Evolutionary conservation across 2,888 invertebrate genomes (phyloP).

Genomic region (Muscina levida): DNA sequence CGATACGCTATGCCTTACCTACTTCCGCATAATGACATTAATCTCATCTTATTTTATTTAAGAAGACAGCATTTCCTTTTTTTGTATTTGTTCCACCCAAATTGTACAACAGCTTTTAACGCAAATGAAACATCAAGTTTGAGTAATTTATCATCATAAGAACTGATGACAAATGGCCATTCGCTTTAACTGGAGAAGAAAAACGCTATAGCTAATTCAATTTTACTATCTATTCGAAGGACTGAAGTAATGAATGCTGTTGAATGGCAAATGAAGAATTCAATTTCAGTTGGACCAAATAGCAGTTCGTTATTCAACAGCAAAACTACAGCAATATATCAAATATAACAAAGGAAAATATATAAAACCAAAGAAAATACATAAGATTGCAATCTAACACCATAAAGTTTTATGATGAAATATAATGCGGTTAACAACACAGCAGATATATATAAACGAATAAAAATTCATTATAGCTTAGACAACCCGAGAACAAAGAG

Average conservation of each 20-base stretch:
- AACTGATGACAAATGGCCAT: constrained; percentile 25
- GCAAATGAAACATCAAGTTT: constrained; percentile 10
- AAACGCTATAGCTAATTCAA: constrained; percentile 22
- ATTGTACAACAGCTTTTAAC: background rate
- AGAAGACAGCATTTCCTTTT: too few relatives aligned
- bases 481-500: too few relatives aligned
- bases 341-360: background rate
- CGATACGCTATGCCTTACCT: too few relatives aligned
- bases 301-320: background rate
- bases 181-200: background rate
- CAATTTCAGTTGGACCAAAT: background rate
- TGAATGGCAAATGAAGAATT: background rate
- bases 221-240: background rate
- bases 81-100: background rate
- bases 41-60: too few relatives aligned
- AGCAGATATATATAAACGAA: constrained; percentile 1
- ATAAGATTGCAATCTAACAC: constrained; percentile 8
- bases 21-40: too few relatives aligned
- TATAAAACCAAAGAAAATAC: constrained; percentile 5
- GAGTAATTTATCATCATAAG: constrained; percentile 28
- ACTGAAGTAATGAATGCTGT: constrained; percentile 1
- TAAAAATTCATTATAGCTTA: background rate
- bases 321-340: too few relatives aligned
- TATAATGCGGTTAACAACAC: background rate
- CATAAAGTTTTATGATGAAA: background rate